Conservation (phyloP, 1,140 invertebrate species). For the Meteorus sp. region DNA sequence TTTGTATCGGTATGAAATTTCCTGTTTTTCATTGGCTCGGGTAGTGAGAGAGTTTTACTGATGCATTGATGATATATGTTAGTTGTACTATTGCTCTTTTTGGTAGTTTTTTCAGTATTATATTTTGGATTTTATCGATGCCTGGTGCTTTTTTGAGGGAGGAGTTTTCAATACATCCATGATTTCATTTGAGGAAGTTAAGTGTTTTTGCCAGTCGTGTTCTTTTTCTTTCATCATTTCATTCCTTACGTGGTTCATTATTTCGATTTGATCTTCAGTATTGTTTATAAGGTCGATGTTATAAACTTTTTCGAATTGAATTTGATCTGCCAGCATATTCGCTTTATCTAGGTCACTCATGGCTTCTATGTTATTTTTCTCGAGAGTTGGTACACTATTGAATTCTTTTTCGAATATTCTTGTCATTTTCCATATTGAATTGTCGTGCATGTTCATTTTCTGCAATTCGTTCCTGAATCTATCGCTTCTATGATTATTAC, state of each 20-base stretch:
- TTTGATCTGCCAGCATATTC: conserved; percentile 33
- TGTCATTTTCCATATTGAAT: conserved; percentile 35
- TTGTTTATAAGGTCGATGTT: conserved; percentile 32
- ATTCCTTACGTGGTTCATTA: conserved; percentile 20
- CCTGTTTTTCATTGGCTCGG: conserved; percentile 41
- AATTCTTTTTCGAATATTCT: conserved; percentile 35
- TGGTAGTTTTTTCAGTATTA: conserved; percentile 31
- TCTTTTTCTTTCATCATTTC: conserved; percentile 27
- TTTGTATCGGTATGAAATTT: conserved; percentile 38
- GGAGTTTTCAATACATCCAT: conserved; percentile 28
- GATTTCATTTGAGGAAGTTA: conserved; percentile 28
- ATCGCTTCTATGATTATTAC: conserved; percentile 28
- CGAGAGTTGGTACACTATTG: conserved; percentile 23
- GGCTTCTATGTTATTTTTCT: conserved; percentile 18
- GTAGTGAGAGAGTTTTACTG: conserved; percentile 36
- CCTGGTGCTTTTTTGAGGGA: conserved; percentile 40
- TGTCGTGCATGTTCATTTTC: conserved; percentile 32
- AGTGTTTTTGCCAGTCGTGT: conserved; percentile 24
- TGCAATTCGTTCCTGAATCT: conserved; percentile 25
- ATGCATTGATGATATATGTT: conserved; percentile 39
- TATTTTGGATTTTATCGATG: conserved; percentile 35
- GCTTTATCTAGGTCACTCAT: conserved; percentile 34
- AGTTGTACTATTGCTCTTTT: conserved; percentile 29
- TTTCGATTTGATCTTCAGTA: conserved; percentile 29
- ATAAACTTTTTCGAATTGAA: conserved; percentile 36